Conservation (phyloP, 2,888 invertebrate genomes). For the Caenorhabditis auriculariae region DNA sequence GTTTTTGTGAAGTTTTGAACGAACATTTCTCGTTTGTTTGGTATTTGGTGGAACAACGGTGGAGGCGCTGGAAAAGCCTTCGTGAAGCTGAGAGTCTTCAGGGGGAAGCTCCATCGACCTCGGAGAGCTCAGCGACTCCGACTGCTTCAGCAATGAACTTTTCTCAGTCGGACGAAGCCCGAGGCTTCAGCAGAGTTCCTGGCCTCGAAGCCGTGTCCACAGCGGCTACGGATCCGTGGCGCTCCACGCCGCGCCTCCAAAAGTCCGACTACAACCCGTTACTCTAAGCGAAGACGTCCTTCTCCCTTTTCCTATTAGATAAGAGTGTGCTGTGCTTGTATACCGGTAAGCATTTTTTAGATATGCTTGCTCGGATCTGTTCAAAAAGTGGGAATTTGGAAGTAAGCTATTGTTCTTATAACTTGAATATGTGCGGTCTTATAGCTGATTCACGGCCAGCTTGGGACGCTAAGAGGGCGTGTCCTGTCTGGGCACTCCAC, state of each 20-base stretch:
- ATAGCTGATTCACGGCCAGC: too few relatives aligned
- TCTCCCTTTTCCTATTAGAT: slow-evolving; percentile 10
- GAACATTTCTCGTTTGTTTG: not conserved
- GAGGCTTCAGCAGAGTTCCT: not conserved
- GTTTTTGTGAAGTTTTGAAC: slow-evolving; percentile 1
- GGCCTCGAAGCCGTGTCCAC: not conserved
- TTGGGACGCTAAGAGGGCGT: too few relatives aligned
- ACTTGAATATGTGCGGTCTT: too few relatives aligned
- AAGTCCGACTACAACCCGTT: slow-evolving; percentile 32
- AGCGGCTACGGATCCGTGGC: slow-evolving; percentile 24
- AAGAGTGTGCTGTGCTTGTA: too few relatives aligned
- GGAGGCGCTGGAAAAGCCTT: not conserved
- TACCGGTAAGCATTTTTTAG: too few relatives aligned
- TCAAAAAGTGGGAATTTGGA: too few relatives aligned
- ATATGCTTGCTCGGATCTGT: too few relatives aligned
- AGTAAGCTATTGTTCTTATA: too few relatives aligned
- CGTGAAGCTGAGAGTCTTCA: not conserved
- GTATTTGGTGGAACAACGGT: too few relatives aligned
- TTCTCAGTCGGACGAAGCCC: slow-evolving; percentile 6
- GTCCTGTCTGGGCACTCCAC: too few relatives aligned
- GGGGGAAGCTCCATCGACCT: slow-evolving; percentile 14
- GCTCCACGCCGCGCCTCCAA: slow-evolving; percentile 23
- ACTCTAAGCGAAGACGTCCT: slow-evolving; percentile 25
- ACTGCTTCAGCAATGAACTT: slow-evolving; percentile 1
- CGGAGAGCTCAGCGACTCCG: slow-evolving; percentile 10